A percentile compares a stretch with the other conserved stretches of the same genome.
Conservation (phyloP, 2,113 vertebrate genomes). For the Plecotus auritus region DNA sequence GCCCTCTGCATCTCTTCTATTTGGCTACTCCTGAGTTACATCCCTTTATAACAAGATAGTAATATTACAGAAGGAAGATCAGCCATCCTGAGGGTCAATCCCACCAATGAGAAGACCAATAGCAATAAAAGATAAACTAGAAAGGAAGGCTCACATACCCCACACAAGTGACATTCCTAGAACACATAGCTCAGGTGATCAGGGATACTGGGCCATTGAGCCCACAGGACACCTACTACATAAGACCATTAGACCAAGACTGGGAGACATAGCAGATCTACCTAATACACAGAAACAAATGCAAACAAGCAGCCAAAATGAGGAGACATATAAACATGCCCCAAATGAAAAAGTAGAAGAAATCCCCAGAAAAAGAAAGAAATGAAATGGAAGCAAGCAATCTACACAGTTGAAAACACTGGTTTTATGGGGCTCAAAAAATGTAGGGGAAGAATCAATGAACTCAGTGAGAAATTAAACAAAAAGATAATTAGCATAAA, state of each 20-base stretch:
- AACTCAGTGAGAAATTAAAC: neutral
- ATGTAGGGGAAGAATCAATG: neutral
- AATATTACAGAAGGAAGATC: neutral
- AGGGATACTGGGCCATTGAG: neutral
- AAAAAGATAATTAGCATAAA: neutral
- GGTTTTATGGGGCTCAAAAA: neutral
- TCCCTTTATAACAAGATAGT: neutral
- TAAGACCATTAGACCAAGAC: neutral
- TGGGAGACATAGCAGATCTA: neutral
- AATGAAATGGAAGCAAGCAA: neutral
- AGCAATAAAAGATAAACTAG: neutral
- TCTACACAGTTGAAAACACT: neutral
- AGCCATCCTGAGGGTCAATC: neutral
- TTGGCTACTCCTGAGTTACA: neutral
- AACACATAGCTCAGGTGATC: neutral
- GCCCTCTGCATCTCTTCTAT: neutral
- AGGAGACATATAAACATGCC: neutral
- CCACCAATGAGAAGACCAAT: neutral
- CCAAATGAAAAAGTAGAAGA: neutral
- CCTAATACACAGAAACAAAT: neutral
- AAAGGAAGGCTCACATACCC: neutral
- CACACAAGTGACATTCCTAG: neutral
- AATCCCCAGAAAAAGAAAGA: neutral
- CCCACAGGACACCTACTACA: neutral
- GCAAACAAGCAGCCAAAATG: neutral